Evolutionary conservation across 2,888 invertebrate genomes (phyloP), one percentile per base, ranked within the genome.

Genomic region (Melangyna quadrimaculata): DNA sequence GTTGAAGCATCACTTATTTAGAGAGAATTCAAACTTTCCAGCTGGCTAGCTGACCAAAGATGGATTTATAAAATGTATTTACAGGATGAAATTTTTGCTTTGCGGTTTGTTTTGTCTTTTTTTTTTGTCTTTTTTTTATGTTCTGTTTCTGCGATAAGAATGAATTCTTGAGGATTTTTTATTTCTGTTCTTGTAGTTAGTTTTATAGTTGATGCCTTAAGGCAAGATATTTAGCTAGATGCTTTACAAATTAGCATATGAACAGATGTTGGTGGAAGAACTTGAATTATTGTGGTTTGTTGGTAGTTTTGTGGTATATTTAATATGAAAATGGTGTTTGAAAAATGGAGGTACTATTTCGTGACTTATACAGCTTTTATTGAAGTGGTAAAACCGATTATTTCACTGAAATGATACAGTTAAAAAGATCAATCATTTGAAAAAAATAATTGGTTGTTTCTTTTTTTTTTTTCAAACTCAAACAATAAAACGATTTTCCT

Each of bases 11-110:
- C 63, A 51, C 43, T n/a, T n/a, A n/a, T n/a, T n/a, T n/a, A n/a
- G n/a, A n/a, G n/a, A 51, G 27, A 29, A 77, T 51, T 14, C 10
- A 61, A 19, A 45, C 32, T 70, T 63, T 35, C 74, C 51, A 51
- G 27, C n/a, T 51, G 29, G 35, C 12, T 61, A 17, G 48, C 70
- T 79, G 79, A 83, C 79, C 74, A 79, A 45, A 74, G 74, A 83
- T 73, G 59, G 78, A 83, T 83, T 83, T 55, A n/a, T n/a, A 45
- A 32, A 48, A 55, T 70, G 37, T 55, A 27, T 70, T 80, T 65
- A 63, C 10, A 63, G n/a, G 37, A 63, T 7, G 24, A 17, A 17
- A 37, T 63, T 51, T 27, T 12, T 9, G 14, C 7, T 17, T 19
- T 8, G 7, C 12, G 6, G 3, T 40, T 7, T 12, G 7, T 48